Conservation (phyloP, 2,888 invertebrate species). For the Stramonita haemastoma region DNA sequence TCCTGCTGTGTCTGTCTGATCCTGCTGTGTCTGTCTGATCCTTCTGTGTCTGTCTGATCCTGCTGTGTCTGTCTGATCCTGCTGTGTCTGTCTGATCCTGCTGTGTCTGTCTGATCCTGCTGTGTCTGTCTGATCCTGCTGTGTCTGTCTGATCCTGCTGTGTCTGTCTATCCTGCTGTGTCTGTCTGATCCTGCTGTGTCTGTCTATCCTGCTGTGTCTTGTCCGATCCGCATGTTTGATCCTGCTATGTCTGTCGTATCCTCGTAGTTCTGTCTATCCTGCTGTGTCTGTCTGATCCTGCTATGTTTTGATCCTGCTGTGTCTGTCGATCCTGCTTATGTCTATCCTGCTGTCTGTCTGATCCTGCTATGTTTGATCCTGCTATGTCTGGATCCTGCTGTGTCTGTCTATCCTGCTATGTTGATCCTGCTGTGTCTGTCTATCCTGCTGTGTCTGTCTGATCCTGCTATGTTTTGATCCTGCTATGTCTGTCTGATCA, state of each 20-base stretch:
- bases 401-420: background rate
- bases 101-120: background rate
- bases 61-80: background rate
- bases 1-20: no score
- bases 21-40: background rate
- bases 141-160: no score
- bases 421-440: background rate
- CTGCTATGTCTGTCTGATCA: background rate
- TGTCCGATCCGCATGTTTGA: background rate
- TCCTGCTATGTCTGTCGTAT: background rate
- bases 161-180: background rate
- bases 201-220: background rate
- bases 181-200: background rate
- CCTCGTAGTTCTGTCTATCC: background rate
- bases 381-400: background rate
- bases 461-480: background rate
- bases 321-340: no score
- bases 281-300: background rate
- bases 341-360: background rate
- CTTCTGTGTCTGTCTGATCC: background rate
- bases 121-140: background rate
- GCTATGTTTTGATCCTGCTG: background rate
- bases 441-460: background rate
- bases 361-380: background rate
- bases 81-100: background rate